Base-by-base conservation (phyloP, 30 jellyfish, hydroid and myxozoan species). In the Chrysaora quinquecirrha region DNA sequence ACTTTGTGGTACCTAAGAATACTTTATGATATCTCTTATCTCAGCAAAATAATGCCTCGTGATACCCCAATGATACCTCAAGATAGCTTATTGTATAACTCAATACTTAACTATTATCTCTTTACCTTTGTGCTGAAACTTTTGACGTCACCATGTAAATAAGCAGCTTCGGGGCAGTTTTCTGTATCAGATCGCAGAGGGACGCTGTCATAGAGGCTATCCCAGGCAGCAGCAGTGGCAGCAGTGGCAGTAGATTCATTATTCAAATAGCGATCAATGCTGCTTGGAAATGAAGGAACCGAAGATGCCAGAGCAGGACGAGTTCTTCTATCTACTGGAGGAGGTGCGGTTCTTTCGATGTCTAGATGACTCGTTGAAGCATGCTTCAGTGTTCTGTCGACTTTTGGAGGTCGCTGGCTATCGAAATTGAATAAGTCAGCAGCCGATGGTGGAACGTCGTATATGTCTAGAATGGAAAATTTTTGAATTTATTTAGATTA, bases 391-490 rank as follows among this genome's bases (percentile, higher is more conserved):
- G 91, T 56, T 4, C 91, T 50, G 85, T 81, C 91, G 24, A 81
- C 78, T 49, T 49, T 35, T 0, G 91, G 91, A 0, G 91, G 73
- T n/a, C 72, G 48, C 0, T 20, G 9, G 16, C 24, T 81, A 2
- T 81, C 91, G 33, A 81, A 81, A 61, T 69, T 49, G 71, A 81
- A 81, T 1, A 81, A 27, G 33, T 81, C 91, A 0, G 91, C 91
- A 0, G 91, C 62, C 0, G 84, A 64, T 35, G 79, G 88, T 11
- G 90, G 90, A 4, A 66, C 23, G 35, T 80, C 90, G 64, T 80
- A 80, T 12, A 67, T 3, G 30, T 49, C 75, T 52, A 52, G 25
- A 20, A 52, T 2, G 19, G 29, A 52, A 52, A 52, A 43, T 43
- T 6, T 43, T 16, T 6, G 16, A 6, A 16, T 16, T 16, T 43